Evolutionary conservation across 2,113 vertebrate genomes (phyloP).

Genomic region (Vicugna pacos): DNA sequence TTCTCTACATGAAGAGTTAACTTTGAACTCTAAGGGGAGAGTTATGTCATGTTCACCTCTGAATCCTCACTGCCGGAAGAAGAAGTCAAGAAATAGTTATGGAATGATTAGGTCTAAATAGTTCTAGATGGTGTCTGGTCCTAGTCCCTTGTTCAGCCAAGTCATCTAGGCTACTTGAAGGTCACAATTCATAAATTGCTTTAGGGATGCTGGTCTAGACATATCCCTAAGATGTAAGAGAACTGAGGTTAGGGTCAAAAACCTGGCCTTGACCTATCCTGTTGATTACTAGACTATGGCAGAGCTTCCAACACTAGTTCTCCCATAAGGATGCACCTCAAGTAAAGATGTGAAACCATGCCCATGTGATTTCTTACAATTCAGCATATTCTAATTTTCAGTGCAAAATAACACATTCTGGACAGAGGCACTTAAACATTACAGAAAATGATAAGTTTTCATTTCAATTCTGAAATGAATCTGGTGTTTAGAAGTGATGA

Average conservation of each 20-base stretch:
- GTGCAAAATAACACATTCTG: slow-evolving; percentile 30
- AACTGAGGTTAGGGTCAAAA: slow-evolving; percentile 36
- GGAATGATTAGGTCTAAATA: background rate
- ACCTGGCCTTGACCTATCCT: background rate
- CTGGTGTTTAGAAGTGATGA: slow-evolving; percentile 40
- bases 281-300: background rate
- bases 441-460: slow-evolving; percentile 52
- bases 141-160: background rate
- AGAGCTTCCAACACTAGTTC: slow-evolving; percentile 11
- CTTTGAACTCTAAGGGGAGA: background rate
- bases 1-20: background rate
- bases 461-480: slow-evolving; percentile 33
- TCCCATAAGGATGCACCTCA: background rate
- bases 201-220: background rate
- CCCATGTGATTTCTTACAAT: slow-evolving; percentile 31
- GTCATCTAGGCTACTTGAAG: background rate
- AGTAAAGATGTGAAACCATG: background rate
- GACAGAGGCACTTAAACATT: slow-evolving; percentile 25
- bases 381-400: slow-evolving; percentile 58
- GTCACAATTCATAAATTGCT: background rate
- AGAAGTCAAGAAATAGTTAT: background rate
- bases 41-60: background rate
- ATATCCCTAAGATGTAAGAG: background rate
- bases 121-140: background rate
- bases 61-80: background rate